Base-by-base conservation (phyloP, 2,113 vertebrate species). In the Emberiza fucata region DNA sequence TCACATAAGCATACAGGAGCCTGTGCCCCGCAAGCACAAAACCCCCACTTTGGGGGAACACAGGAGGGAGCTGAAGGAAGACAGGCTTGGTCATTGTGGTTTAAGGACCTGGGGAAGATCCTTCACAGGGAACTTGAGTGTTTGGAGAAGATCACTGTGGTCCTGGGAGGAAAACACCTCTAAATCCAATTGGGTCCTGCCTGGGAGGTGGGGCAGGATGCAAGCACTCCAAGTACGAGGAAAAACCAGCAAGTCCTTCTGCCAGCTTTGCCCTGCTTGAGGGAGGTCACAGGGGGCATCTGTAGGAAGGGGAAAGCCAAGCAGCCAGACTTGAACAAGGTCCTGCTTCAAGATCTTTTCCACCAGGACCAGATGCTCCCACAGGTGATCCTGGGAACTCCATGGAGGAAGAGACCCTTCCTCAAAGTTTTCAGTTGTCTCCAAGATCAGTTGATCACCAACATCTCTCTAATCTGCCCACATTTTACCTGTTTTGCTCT, bases 31-130 rank as follows among this genome's bases (percentile, higher is more conserved):
- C 22, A 33, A 19, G 44, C 18, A 71, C 40, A 54, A 44, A 80
- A 5, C 18, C 20, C 50, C 60, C 20, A 33, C 25, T 37, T 37
- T 0, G 0, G 25, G n/a, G n/a, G 12, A 89, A 48, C 24, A 79
- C 4, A 1, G 40, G 15, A 64, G n/a, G 23, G n/a, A 88, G 24
- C 27, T 48, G 22, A 69, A 48, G 59, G 42, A 63, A 60, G 24
- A 48, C 17, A 73, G 25, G 22, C 16, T 35, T 35, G 40, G 48
- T 23, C 44, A 22, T 7, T 45, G 45, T 13, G 40, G 14, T 64
- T 80, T 50, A 50, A 57, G 31, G 54, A 70, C 45, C 11, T 14
- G 23, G 9, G 59, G 6, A 86, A 21, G 42, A 81, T 33, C 25
- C 10, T 68, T 54, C 59, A n/a, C 4, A 35, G 1, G 4, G 27